phyloP scores from a whole-genome alignment of 2,797 vertebrate genomes.

The Bradypus variegatus region DNA sequence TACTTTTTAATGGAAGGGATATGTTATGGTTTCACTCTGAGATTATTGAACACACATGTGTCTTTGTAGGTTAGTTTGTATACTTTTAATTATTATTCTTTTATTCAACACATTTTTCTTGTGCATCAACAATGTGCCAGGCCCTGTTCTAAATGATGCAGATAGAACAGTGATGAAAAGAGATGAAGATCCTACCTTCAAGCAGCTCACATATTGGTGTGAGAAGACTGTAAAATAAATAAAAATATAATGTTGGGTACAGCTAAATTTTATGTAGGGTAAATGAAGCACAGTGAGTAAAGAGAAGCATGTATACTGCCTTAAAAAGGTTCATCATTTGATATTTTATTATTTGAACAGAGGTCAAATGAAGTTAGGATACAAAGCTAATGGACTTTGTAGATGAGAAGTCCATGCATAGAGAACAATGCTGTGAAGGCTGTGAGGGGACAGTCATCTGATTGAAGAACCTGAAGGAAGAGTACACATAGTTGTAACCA shows the following conservation, averaged over 20 bases:
- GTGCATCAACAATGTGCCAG: too few species aligned
- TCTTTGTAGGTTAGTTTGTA: too few species aligned
- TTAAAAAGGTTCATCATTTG: neutral
- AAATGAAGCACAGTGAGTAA: neutral
- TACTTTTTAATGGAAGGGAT: too few species aligned
- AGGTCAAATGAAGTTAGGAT: neutral
- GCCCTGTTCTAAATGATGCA: too few species aligned
- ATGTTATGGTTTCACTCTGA: too few species aligned
- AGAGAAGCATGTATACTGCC: neutral
- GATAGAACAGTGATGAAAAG: neutral
- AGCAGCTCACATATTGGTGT: neutral
- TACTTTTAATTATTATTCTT: too few species aligned
- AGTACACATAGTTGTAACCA: neutral
- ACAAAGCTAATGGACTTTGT: neutral
- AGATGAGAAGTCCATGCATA: too few species aligned
- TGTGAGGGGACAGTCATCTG: neutral
- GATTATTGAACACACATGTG: too few species aligned
- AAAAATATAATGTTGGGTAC: neutral
- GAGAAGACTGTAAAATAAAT: neutral
- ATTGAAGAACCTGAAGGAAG: neutral
- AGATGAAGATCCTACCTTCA: neutral
- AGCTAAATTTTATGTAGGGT: neutral
- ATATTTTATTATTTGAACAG: neutral
- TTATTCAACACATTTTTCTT: too few species aligned
- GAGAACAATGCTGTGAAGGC: neutral